Evolutionary conservation across 2,113 vertebrate genomes (phyloP).

Genomic region (Gnathonemus echidnorhynchus): DNA sequence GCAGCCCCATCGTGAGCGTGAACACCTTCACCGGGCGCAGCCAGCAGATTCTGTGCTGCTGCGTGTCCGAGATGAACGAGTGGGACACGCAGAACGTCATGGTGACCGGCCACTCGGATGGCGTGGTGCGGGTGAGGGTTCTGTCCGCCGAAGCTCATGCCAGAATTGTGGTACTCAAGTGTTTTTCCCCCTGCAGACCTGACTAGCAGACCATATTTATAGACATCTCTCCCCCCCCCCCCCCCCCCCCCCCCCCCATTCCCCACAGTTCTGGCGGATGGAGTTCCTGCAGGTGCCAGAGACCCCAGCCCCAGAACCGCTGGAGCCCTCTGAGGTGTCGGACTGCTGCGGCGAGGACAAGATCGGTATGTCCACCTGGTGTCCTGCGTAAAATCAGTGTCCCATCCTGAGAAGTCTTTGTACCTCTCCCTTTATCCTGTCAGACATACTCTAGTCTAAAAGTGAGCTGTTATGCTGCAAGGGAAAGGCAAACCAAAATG

Average conservation of each 20-base stretch:
- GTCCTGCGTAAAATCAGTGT: background rate
- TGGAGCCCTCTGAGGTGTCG: slow-evolving; percentile 74
- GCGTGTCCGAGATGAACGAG: slow-evolving; percentile 95
- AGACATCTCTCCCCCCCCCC: background rate
- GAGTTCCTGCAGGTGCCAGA: slow-evolving; percentile 97
- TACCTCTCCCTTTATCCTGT: background rate
- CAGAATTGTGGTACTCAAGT: background rate
- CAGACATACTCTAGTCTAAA: background rate
- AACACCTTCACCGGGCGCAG: slow-evolving; percentile 95
- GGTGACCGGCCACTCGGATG: slow-evolving; percentile 90
- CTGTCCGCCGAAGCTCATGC: background rate
- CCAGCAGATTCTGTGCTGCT: slow-evolving; percentile 93
- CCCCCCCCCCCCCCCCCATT: background rate
- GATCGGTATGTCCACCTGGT: slow-evolving; percentile 64
- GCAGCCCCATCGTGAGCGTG: slow-evolving; percentile 85
- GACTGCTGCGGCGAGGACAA: slow-evolving; percentile 86
- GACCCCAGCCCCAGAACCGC: slow-evolving; percentile 84
- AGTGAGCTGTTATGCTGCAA: background rate
- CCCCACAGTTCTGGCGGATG: slow-evolving; percentile 90
- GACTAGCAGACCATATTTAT: background rate
- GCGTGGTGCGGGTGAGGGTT: slow-evolving; percentile 80
- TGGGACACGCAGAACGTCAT: slow-evolving; percentile 99
- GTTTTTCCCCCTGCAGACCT: background rate
- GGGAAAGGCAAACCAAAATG: background rate
- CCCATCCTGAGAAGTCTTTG: background rate